phyloP scores from a whole-genome alignment of 2,113 vertebrate species.

The Triplophysa tibetana region DNA sequence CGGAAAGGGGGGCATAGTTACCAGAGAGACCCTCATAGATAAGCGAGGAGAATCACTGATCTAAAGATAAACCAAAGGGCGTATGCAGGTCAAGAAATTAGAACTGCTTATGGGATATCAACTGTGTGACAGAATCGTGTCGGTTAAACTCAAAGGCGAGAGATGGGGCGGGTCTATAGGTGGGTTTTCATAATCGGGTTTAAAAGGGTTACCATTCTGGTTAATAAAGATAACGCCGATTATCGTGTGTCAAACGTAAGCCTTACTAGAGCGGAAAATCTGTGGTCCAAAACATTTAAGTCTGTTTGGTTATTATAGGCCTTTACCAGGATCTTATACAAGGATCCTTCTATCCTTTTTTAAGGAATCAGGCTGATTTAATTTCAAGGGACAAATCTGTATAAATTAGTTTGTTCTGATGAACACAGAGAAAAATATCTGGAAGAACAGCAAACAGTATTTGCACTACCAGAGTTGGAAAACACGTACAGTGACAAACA shows the following conservation, averaged over 20 bases:
- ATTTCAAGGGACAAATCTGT: no score
- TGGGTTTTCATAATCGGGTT: neutral
- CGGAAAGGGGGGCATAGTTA: constrained; percentile 69
- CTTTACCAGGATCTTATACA: neutral
- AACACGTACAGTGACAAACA: no score
- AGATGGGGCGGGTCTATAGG: neutral
- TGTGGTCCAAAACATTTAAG: neutral
- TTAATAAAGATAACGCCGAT: neutral
- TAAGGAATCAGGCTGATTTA: neutral
- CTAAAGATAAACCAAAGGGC: constrained; percentile 66
- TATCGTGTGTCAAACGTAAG: constrained; percentile 57
- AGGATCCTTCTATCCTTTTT: no score
- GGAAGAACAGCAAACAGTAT: no score
- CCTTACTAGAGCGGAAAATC: neutral
- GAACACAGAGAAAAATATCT: no score
- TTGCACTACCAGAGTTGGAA: no score
- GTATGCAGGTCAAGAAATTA: constrained; percentile 12
- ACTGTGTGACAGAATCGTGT: neutral
- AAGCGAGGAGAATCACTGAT: constrained; percentile 59
- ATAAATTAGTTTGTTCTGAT: no score
- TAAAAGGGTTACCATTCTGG: neutral
- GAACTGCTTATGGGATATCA: neutral
- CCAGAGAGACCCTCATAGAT: constrained; percentile 63
- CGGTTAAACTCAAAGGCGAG: neutral
- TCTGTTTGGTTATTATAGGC: constrained; percentile 19